Base-by-base conservation (phyloP, 2,888 invertebrate genomes). In the Alviniconcha strummeri region DNA sequence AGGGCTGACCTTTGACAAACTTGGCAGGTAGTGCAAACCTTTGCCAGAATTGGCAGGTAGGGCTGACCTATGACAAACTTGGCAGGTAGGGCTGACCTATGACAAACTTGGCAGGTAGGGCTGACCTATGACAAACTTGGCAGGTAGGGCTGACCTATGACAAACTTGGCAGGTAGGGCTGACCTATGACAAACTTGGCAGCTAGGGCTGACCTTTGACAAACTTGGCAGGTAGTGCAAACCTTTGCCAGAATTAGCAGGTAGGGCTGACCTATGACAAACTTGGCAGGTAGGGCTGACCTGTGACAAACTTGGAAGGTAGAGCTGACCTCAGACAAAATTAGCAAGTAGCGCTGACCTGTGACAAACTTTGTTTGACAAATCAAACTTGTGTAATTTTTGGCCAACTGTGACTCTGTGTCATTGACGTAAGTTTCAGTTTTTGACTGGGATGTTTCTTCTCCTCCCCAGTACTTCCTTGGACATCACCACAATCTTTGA, bases 301-400 rank as follows among this genome's bases (percentile, higher is more conserved):
- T 36, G 98, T 95, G 98, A 98, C 95, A 96, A 96, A 91, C 96
- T 98, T 92, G 98, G 98, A 95, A 97, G 97, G 97, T 97, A 95
- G 84, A 89, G 9, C 64, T 64, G 64, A 64, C 64, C 15, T 9
- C 1, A 95, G 98, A 98, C 95, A 96, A 96, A 91, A 96, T 98
- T 92, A 98, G 98, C 95, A 97, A 97, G 97, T 97, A 95, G 84
- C 89, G 9, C 64, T 64, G 64, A 64, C 64, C 15, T 9, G 1
- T 95, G 98, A 98, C 95, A 96, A 96, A 91, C 96, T 98, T 92
- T n/a, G n/a, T n/a, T n/a, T 1, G 36, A 36, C 36, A 36, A 36
- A 36, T 36, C 36, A 36, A 36, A 36, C 36, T n/a, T n/a, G 36
- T 36, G 36, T 36, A 36, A 36, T 36, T 36, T 36, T 36, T 36